A percentile compares a stretch with the other conserved stretches of the same genome.
phyloP scores from a whole-genome alignment of 37 sponge, comb jelly and placozoan species.

The Haliclona indistincta region DNA sequence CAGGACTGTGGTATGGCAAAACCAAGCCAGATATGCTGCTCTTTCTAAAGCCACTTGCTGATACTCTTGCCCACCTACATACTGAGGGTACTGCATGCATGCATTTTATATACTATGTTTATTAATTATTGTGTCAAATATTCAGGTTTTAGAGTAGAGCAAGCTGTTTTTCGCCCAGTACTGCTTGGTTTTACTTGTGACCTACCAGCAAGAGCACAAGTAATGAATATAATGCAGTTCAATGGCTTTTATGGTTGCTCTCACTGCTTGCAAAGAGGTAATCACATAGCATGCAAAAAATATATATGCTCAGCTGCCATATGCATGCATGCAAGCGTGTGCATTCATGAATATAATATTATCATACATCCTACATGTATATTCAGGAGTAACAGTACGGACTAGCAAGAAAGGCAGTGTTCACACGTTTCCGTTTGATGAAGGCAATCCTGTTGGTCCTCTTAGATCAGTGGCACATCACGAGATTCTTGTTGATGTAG shows the following conservation, averaged over 20 bases:
- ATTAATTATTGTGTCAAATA: too few species aligned
- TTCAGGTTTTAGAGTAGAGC: background rate
- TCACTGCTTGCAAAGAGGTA: constrained; percentile 46
- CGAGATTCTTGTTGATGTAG: background rate
- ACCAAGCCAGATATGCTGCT: constrained; percentile 60
- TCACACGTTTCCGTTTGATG: constrained; percentile 28
- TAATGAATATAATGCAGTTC: constrained; percentile 40
- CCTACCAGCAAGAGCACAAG: constrained; percentile 47
- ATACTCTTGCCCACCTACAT: constrained; percentile 29
- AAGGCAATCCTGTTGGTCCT: constrained; percentile 27
- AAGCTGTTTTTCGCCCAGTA: constrained; percentile 23
- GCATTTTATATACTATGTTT: too few species aligned
- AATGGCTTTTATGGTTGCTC: constrained; percentile 51
- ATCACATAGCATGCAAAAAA: background rate
- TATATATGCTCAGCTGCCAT: too few species aligned
- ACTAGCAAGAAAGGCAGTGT: constrained; percentile 17
- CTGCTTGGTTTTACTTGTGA: constrained; percentile 39
- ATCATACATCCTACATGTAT: background rate
- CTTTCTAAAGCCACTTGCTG: constrained; percentile 32
- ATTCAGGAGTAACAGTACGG: constrained; percentile 5
- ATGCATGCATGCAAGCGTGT: too few species aligned
- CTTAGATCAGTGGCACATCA: constrained; percentile 2
- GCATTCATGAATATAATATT: background rate
- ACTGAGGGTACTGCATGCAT: constrained; percentile 17
- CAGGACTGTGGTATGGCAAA: constrained; percentile 56